These are phyloP conservation scores for Calliopum simillimum DNA, from an alignment of 2,888 invertebrate genomes.

Conservation along the genomic window DNA sequence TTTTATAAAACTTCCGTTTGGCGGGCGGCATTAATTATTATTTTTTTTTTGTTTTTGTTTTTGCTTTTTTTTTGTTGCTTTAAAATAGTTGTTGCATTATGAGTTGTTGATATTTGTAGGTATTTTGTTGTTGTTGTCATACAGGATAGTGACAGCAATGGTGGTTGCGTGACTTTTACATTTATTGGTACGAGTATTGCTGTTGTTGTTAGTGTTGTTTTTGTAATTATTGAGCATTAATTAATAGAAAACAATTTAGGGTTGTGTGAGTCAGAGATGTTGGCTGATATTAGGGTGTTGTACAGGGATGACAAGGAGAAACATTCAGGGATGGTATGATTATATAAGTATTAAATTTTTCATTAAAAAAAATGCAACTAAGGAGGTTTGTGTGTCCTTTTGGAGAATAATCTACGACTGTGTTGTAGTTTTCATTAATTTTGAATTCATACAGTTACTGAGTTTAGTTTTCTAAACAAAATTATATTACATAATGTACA, in stretches of 20 bases:
- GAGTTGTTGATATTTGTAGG: neutral
- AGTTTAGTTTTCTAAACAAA: too few relatives aligned
- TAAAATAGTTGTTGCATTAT: neutral
- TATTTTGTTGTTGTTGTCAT: neutral
- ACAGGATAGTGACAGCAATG: neutral
- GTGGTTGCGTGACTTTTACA: conserved; percentile 26
- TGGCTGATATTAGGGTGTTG: neutral
- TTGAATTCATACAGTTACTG: too few relatives aligned
- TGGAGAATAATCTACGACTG: too few relatives aligned
- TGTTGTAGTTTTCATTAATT: too few relatives aligned
- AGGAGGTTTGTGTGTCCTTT: too few relatives aligned
- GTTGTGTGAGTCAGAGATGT: neutral
- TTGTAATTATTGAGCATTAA: conserved; percentile 18
- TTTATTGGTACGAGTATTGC: conserved; percentile 7
- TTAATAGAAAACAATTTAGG: conserved; percentile 6
- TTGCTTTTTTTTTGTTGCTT: conserved; percentile 17
- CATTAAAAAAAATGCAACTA: too few relatives aligned
- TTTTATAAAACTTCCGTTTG: conserved; percentile 30
- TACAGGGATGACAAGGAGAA: too few relatives aligned
- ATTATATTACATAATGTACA: too few relatives aligned
- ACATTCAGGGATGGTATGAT: too few relatives aligned
- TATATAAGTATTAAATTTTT: too few relatives aligned
- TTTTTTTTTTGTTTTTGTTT: conserved; percentile 28
- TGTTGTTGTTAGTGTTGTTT: conserved; percentile 16
- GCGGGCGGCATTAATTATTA: conserved; percentile 37